Evolutionary conservation across 2,113 vertebrate species (phyloP).

Genomic region (Stomatorhinus ivindoensis): DNA sequence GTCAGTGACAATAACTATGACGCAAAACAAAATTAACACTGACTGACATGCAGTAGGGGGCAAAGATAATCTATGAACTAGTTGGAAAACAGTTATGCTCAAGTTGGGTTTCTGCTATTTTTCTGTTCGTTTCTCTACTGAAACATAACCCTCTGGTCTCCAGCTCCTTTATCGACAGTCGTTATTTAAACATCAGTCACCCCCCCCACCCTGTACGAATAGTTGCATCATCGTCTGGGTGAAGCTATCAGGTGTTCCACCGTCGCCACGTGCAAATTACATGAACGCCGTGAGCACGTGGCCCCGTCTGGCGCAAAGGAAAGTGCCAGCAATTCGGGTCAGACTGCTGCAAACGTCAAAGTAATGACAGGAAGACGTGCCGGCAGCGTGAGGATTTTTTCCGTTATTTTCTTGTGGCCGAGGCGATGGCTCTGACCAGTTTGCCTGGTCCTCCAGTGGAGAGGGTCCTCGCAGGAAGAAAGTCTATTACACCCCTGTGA

Average conservation of each 20-base stretch:
- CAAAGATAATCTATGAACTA: not conserved
- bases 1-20: no score
- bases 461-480: conserved; percentile 5
- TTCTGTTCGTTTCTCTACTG: not conserved
- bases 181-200: not conserved
- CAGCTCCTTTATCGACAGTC: not conserved
- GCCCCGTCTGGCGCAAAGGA: not conserved
- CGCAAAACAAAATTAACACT: no score
- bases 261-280: not conserved
- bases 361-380: not conserved
- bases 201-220: not conserved
- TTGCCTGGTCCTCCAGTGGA: not conserved
- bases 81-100: not conserved
- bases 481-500: conserved; percentile 14
- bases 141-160: not conserved
- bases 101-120: not conserved
- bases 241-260: not conserved
- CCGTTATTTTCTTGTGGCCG: not conserved
- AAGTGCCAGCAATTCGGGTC: not conserved
- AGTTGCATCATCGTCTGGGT: not conserved
- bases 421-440: not conserved
- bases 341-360: not conserved
- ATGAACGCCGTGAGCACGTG: not conserved
- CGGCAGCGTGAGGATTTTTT: not conserved
- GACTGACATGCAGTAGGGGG: not conserved